Percentiles rank a stretch among this genome's conserved stretches.
Conservation (phyloP, 1,140 invertebrate genomes). For the Stegodyphus mimosarum region DNA sequence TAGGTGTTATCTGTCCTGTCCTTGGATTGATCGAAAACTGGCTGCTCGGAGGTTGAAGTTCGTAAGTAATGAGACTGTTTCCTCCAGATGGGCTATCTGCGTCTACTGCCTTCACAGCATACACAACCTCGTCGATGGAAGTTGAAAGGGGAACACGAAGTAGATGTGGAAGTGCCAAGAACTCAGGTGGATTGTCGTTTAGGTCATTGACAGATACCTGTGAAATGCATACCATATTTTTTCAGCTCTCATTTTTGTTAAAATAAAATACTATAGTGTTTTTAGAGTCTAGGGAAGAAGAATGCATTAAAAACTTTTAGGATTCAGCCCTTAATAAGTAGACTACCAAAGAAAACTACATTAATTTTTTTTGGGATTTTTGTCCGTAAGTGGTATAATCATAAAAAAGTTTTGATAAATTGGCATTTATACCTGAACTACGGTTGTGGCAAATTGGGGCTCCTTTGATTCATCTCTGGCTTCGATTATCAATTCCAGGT, state of each 20-base stretch:
- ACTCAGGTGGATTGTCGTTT: slow-evolving; percentile 90
- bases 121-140: slow-evolving; percentile 69
- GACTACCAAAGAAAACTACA: too few relatives aligned
- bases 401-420: too few relatives aligned
- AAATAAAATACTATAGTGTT: too few relatives aligned
- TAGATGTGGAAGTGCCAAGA: slow-evolving; percentile 78
- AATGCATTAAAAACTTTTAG: too few relatives aligned
- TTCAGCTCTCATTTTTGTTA: too few relatives aligned
- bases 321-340: too few relatives aligned
- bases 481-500: slow-evolving; percentile 92
- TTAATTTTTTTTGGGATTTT: too few relatives aligned
- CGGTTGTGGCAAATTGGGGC: slow-evolving; percentile 63
- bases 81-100: slow-evolving; percentile 88
- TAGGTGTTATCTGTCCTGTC: slow-evolving; percentile 90
- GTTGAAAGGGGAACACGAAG: slow-evolving; percentile 70
- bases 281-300: too few relatives aligned
- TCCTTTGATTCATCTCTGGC: slow-evolving; percentile 73
- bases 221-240: slow-evolving; percentile 66
- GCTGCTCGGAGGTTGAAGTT: slow-evolving; percentile 72
- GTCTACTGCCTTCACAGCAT: slow-evolving; percentile 87
- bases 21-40: slow-evolving; percentile 87
- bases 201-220: slow-evolving; percentile 90
- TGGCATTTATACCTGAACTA: slow-evolving; percentile 61
- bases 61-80: slow-evolving; percentile 78
- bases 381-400: too few relatives aligned